Percentiles rank a stretch among this genome's conserved stretches.
These are phyloP conservation scores for Alectura lathami DNA, from an alignment of 2,113 vertebrate species.

Conservation along the genomic window DNA sequence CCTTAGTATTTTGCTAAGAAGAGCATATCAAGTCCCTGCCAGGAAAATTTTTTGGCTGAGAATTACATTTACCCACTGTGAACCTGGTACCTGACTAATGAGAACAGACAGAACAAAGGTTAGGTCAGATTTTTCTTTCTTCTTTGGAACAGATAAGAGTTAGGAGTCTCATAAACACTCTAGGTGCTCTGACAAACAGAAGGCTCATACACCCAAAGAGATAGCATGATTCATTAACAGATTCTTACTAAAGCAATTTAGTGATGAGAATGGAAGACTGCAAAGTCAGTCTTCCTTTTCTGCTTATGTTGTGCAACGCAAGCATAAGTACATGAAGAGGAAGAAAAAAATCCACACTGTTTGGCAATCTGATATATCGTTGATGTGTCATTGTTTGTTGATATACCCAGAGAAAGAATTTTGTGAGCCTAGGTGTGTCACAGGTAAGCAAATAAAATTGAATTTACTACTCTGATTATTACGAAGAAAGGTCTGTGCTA, in stretches of 20 bases:
- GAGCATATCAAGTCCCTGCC: not conserved
- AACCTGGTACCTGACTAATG: not conserved
- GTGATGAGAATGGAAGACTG: not conserved
- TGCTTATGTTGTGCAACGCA: not conserved
- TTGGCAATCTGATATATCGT: not conserved
- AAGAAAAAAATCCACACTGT: not conserved
- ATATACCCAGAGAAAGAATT: not conserved
- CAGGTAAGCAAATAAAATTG: not conserved
- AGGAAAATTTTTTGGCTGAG: not conserved
- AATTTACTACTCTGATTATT: not conserved
- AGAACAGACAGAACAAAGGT: not conserved
- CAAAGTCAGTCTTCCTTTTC: not conserved
- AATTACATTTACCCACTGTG: not conserved
- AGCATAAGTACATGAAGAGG: not conserved
- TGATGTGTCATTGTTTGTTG: not conserved
- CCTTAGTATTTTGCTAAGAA: not conserved
- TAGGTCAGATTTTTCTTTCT: not conserved
- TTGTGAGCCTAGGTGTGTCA: not conserved
- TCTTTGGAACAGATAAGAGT: not conserved
- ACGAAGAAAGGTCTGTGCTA: not conserved
- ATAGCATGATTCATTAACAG: not conserved
- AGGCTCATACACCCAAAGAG: not conserved
- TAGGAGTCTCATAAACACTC: not conserved
- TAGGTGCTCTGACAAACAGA: rapidly evolving
- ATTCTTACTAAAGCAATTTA: not conserved